Base-by-base conservation (phyloP, 2,113 vertebrate species). In the Tetrax tetrax region DNA sequence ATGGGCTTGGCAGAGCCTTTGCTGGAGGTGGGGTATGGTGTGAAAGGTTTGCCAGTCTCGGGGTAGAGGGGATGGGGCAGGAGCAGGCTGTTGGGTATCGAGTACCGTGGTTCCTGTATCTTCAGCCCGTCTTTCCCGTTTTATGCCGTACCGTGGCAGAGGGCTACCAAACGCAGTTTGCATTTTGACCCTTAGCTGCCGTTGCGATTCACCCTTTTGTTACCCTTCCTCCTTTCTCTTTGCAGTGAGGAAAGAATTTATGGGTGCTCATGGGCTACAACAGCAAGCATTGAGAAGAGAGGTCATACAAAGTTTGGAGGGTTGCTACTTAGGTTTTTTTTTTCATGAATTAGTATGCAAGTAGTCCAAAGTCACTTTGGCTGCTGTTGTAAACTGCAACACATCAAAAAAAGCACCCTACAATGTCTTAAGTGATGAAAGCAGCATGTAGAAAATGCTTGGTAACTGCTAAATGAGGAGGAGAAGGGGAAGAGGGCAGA, bases 251-350 rank as follows among this genome's bases (percentile, higher is more conserved):
- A 48, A 72, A 79, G 50, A 82, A 87, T 95, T 92, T 85, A 65
- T 38, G 71, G 74, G 20, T 87, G 37, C 59, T 69, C 6, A 22
- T 89, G 71, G 64, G 53, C 60, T 95, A 50, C 86, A 57, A 19
- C 53, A 53, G 53, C 56, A 54, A 89, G 53, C 45, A 22, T 33
- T 3, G 2, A 41, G 69, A 84, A 69, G 57, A 78, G 83, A 95
- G 95, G 93, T 96, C 91, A 89, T 90, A 63, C 71, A 87, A 14
- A 96, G 87, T 96, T 96, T 95, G 96, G 60, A 92, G 66, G 43
- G 50, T 50, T 96, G 84, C 83, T 97, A 87, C 94, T 95, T 96
- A 95, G 69, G 70, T 90, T 95, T 96, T 92, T 95, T 93, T 70
- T 87, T 95, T n/a, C n/a, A 71, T 71, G 95, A 95, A 90, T 89